Base-by-base conservation (phyloP, 2,113 vertebrate genomes). In the Todiramphus saurophagus region DNA sequence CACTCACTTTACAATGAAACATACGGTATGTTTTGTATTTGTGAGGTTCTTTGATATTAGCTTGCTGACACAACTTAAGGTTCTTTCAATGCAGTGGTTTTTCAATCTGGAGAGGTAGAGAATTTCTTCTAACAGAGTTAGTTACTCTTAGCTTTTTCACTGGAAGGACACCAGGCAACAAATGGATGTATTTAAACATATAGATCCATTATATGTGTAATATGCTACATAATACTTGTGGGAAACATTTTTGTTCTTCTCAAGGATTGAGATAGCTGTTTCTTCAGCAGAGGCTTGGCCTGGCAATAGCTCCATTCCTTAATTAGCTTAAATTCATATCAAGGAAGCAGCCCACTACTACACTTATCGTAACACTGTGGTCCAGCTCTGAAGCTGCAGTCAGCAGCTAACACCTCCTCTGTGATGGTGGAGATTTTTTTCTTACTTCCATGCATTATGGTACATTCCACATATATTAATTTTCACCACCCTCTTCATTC, bases 11-110 rank as follows among this genome's bases (percentile, higher is more conserved):
- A 30, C 16, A 69, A 2, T 17, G 23, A 62, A 56, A 51, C 81
- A 56, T 86, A 69, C 70, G 92, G 75, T 24, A 19, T 19, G 18
- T 28, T 58, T 94, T 80, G 23, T 78, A 8, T 87, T 55, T 89
- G 46, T 63, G 63, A 59, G 13, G 75, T 75, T 76, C 59, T 76
- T 83, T 90, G 41, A 39, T 95, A 73, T 59, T 81, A 79, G 28
- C 19, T 67, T n/a, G 51, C 48, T 81, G 64, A 43, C 77, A 94
- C 46, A 46, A 39, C 16, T 91, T 60, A 17, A 46, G 13, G 3
- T 58, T 62, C 39, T 80, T 91, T 62, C 69, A 75, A 6, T 56
- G 30, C 35, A 44, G 27, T 25, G 8, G 11, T 41, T 74, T 91
- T 84, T 75, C 10, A 37, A 37, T 62, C 37, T 60, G 51, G 74